A percentile compares a stretch with the other conserved stretches of the same genome.
Evolutionary conservation across 1,140 invertebrate species (phyloP).

Genomic region (Hyles vespertilio): DNA sequence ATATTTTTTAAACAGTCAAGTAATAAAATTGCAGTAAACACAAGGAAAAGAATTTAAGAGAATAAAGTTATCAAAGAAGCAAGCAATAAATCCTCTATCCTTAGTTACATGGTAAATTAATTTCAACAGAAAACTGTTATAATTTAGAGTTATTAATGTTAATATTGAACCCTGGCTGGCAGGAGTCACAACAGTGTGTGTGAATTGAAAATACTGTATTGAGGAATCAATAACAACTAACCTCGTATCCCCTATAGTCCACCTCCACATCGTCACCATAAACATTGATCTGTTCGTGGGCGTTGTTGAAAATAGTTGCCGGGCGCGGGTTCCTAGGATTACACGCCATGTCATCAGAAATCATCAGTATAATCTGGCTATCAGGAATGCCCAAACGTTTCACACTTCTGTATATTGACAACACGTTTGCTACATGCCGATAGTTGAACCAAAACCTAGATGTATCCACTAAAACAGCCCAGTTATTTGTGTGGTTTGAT

Average conservation of each 20-base stretch:
- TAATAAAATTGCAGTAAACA: too few relatives aligned
- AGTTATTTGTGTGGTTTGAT: constrained; percentile 96
- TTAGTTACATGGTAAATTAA: too few relatives aligned
- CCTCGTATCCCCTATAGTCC: constrained; percentile 98
- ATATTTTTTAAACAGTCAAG: too few relatives aligned
- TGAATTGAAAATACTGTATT: background rate
- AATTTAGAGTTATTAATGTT: too few relatives aligned
- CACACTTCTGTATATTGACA: constrained; percentile 98
- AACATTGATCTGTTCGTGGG: constrained; percentile 98
- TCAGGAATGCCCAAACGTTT: constrained; percentile 98
- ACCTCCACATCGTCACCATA: constrained; percentile 99
- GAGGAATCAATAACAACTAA: constrained; percentile 48
- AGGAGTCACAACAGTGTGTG: background rate
- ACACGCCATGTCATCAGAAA: constrained; percentile 99
- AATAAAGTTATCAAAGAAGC: too few relatives aligned
- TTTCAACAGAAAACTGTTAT: too few relatives aligned
- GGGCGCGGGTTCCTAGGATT: constrained; percentile 98
- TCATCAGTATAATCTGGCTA: constrained; percentile 97
- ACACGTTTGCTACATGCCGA: constrained; percentile 98
- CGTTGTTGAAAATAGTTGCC: constrained; percentile 99
- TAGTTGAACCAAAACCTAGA: constrained; percentile 99
- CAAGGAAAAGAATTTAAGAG: too few relatives aligned
- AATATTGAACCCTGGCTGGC: too few relatives aligned
- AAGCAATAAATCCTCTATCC: too few relatives aligned
- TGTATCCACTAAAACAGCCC: constrained; percentile 98